phyloP scores from a whole-genome alignment of 1,140 invertebrate genomes.

The Drosophila tani region DNA sequence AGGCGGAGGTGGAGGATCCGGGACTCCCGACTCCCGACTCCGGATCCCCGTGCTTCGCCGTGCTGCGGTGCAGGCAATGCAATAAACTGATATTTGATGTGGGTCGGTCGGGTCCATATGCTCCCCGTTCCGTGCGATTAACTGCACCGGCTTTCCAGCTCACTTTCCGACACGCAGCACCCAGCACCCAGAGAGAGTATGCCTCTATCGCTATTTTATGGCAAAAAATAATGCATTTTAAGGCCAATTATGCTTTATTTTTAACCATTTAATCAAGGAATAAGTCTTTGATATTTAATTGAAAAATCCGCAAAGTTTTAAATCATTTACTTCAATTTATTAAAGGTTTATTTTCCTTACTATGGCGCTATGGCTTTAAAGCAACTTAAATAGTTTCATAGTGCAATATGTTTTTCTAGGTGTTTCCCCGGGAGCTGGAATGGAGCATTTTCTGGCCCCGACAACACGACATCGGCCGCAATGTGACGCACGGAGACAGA shows the following conservation, averaged over 20 bases:
- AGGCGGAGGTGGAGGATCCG: slow-evolving; percentile 17
- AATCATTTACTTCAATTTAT: too few relatives aligned
- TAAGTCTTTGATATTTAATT: too few relatives aligned
- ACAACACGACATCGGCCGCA: slow-evolving; percentile 15
- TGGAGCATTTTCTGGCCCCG: slow-evolving; percentile 2
- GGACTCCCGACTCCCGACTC: slow-evolving; percentile 2
- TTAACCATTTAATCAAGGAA: too few relatives aligned
- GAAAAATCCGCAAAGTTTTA: too few relatives aligned
- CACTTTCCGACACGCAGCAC: slow-evolving; percentile 5
- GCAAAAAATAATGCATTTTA: background rate
- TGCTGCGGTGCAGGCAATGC: slow-evolving; percentile 60
- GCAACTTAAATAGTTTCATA: too few relatives aligned
- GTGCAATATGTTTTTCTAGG: background rate
- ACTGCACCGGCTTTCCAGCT: slow-evolving; percentile 6
- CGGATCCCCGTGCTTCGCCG: background rate
- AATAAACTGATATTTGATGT: slow-evolving; percentile 79
- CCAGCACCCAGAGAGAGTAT: background rate
- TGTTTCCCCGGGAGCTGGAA: background rate
- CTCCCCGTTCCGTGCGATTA: slow-evolving; percentile 16
- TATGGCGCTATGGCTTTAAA: too few relatives aligned
- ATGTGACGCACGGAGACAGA: slow-evolving; percentile 47
- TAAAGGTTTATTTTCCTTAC: too few relatives aligned
- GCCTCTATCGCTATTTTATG: background rate
- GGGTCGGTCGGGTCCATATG: slow-evolving; percentile 58
- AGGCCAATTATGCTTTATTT: too few relatives aligned